These are phyloP conservation scores for Caenorhabditis becei DNA, from an alignment of 2,888 invertebrate species.

Conservation along the genomic window DNA sequence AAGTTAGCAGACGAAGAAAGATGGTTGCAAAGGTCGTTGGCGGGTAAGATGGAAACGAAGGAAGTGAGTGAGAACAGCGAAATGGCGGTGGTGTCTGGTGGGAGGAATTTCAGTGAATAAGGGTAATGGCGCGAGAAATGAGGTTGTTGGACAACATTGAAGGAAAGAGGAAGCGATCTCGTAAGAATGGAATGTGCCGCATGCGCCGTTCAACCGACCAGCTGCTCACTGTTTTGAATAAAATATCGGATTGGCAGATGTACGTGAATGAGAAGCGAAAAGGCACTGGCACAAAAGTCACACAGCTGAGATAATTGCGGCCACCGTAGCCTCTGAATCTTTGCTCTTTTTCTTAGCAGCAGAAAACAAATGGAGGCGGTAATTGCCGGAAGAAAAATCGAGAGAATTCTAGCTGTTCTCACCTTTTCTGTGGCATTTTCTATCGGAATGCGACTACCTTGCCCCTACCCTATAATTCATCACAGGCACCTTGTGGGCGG, in stretches of 20 bases:
- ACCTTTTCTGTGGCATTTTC: not conserved
- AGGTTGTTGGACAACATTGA: slow-evolving; percentile 45
- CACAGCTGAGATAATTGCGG: slow-evolving; percentile 3
- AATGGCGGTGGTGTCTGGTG: slow-evolving; percentile 17
- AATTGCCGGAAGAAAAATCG: not conserved
- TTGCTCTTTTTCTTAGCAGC: not conserved
- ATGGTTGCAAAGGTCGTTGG: slow-evolving; percentile 32
- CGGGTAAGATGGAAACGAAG: slow-evolving; percentile 3
- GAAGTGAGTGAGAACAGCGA: slow-evolving; percentile 19
- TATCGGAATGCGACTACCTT: not conserved
- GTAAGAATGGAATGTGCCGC: slow-evolving; percentile 38
- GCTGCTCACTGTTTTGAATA: slow-evolving; percentile 52
- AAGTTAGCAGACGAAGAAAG: slow-evolving; percentile 16
- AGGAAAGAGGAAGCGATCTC: slow-evolving; percentile 23
- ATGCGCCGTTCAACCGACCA: slow-evolving; percentile 12
- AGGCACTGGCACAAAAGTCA: not conserved
- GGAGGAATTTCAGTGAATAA: slow-evolving; percentile 45
- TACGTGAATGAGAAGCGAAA: slow-evolving; percentile 7
- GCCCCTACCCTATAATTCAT: slow-evolving; percentile 7
- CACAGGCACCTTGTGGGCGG: slow-evolving; percentile 19
- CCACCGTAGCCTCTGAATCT: slow-evolving; percentile 3
- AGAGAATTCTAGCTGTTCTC: not conserved
- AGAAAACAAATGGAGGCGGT: not conserved
- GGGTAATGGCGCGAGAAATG: slow-evolving; percentile 58
- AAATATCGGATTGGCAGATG: slow-evolving; percentile 19